phyloP scores from a whole-genome alignment of 2,113 vertebrate species.

The Pelobates fuscus region DNA sequence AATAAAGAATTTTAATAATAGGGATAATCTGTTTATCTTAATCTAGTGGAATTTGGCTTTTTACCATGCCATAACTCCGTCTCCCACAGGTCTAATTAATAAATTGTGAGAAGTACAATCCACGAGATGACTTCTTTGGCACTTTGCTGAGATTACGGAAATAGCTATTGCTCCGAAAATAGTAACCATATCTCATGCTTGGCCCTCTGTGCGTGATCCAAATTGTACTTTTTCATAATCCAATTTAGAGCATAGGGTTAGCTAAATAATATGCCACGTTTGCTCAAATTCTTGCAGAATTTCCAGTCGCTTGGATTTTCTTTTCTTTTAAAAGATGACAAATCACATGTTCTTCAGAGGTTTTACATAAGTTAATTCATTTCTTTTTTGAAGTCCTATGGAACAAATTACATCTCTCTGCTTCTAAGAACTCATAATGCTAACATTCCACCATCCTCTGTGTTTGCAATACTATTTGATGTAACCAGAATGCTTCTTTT shows the following conservation, averaged over 20 bases:
- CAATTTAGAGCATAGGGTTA: conserved; percentile 17
- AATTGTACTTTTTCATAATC: conserved; percentile 12
- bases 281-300: conserved; percentile 7
- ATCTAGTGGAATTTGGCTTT: conserved; percentile 40
- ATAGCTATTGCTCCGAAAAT: conserved; percentile 36
- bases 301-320: too few relatives aligned
- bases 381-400: too few relatives aligned
- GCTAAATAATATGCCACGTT: conserved; percentile 11
- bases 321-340: too few relatives aligned
- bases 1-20: conserved; percentile 39
- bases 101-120: background rate
- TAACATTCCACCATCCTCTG: too few relatives aligned
- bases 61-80: background rate
- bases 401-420: too few relatives aligned
- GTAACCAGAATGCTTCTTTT: too few relatives aligned
- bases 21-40: conserved; percentile 44
- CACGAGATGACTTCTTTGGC: conserved; percentile 15
- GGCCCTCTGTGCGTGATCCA: conserved; percentile 6
- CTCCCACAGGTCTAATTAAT: conserved; percentile 36
- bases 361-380: too few relatives aligned
- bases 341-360: too few relatives aligned
- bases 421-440: too few relatives aligned
- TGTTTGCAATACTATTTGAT: too few relatives aligned
- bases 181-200: conserved; percentile 18
- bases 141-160: conserved; percentile 37